Base-by-base conservation (phyloP, 2,113 vertebrate genomes). In the Elephantulus edwardii region DNA sequence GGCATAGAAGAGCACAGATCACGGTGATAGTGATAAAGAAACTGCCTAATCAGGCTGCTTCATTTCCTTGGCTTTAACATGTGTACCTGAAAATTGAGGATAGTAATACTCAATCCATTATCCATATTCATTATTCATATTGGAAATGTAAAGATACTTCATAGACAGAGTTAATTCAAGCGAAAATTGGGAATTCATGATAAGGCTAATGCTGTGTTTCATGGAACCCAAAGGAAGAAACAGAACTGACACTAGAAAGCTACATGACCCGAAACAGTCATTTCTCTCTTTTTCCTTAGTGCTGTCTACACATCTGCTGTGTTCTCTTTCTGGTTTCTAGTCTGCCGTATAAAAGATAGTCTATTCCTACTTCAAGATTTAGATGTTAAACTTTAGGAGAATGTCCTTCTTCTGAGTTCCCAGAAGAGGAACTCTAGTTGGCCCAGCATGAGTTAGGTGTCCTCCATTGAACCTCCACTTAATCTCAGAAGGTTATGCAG, bases 141-240 rank as follows among this genome's bases (percentile, higher is more conserved):
- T 89, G 35, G 22, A 44, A 78, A n/a, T 72, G 30, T 3, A 70
- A 75, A 88, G 44, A 90, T 12, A 76, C 50, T 44, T 85, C 62
- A 22, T 11, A 82, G 35, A 38, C 58, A 88, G 74, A 56, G 42
- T 54, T 86, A 50, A 46, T 78, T 66, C 88, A 77, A 44, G 44
- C 35, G 81, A n/a, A 86, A 88, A 77, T 58, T 86, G 13, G 10
- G 76, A 70, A 12, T 64, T 91, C 68, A 85, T 62, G 68, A 54
- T 74, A 44, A 74, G 50, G 58, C 52, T 48, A 48, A 74, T 26
- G 14, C 24, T 16, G 30, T 52, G 4, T 90, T 86, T 66, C 46
- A 20, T 70, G 52, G n/a, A 81, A 52, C 52, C 19, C 52, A 84
- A 76, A 88, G n/a, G 35, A 90, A 80, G 84, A 88, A 56, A 35